A percentile compares a stretch with the other conserved stretches of the same genome.
Conservation (phyloP, 2,888 invertebrate species). For the Rosalia funebris region DNA sequence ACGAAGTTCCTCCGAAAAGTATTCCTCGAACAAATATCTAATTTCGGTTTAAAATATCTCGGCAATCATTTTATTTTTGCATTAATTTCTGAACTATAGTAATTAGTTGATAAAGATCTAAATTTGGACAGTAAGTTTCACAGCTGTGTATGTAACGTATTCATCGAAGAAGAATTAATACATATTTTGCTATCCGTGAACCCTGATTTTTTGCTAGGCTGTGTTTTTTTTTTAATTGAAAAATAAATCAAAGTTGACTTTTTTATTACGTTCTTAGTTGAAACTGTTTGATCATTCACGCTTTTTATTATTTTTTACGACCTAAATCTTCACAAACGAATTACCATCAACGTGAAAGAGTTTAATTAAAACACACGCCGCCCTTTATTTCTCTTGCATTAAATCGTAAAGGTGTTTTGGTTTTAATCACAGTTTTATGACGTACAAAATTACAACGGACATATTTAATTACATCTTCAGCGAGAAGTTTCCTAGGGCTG, state of each 20-base stretch:
- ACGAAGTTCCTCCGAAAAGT: too few species aligned
- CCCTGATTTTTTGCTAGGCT: slow-evolving; percentile 9
- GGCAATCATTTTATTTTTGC: too few species aligned
- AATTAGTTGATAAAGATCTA: too few species aligned
- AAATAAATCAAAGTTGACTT: neutral
- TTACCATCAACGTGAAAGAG: neutral
- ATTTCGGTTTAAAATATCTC: too few species aligned
- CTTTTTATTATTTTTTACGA: neutral
- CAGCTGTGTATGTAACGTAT: too few species aligned
- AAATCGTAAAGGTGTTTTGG: neutral
- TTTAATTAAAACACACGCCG: neutral
- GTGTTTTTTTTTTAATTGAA: neutral
- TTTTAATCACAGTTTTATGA: neutral
- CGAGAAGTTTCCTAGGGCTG: too few species aligned
- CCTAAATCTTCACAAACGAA: neutral
- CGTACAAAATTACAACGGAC: neutral
- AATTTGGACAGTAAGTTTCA: too few species aligned
- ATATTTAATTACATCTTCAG: neutral
- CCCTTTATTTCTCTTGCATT: neutral
- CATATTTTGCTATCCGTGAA: too few species aligned
- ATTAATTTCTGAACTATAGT: too few species aligned
- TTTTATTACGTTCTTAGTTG: neutral
- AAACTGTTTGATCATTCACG: neutral
- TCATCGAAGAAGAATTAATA: too few species aligned
- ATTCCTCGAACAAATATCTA: too few species aligned